These are phyloP conservation scores for Conchocele bisecta DNA, from an alignment of 2,888 invertebrate species.

Conservation along the genomic window DNA sequence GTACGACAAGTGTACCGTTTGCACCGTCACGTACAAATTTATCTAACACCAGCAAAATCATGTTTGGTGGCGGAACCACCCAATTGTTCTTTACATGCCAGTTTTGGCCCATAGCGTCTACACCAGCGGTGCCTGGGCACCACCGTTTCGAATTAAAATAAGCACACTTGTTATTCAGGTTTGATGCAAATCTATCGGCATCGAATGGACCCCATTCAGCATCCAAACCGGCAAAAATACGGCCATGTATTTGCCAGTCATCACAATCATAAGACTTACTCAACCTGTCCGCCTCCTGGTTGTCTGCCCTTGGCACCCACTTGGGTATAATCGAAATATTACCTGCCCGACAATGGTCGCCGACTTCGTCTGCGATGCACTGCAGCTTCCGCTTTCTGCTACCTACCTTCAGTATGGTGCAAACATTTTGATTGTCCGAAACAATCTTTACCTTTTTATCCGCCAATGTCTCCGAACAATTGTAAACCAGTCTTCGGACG, in stretches of 20 bases:
- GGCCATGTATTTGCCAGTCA: conserved; percentile 12
- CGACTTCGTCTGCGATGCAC: background rate
- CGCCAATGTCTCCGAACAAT: too few relatives aligned
- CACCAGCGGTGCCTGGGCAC: conserved; percentile 9
- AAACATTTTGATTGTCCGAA: conserved; percentile 37
- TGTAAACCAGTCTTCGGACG: too few relatives aligned
- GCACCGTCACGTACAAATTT: background rate
- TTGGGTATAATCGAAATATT: background rate
- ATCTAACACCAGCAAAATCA: background rate
- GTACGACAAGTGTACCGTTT: background rate
- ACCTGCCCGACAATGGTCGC: background rate
- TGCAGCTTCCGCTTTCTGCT: conserved; percentile 28
- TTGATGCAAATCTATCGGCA: conserved; percentile 17
- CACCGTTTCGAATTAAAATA: conserved; percentile 22
- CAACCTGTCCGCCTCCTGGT: conserved; percentile 14
- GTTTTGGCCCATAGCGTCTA: conserved; percentile 9
- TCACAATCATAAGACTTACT: conserved; percentile 20
- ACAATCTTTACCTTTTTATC: conserved; percentile 12
- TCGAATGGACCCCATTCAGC: conserved; percentile 9
- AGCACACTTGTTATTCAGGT: conserved; percentile 20
- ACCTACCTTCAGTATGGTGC: conserved; percentile 19
- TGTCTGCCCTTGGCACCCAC: conserved; percentile 24
- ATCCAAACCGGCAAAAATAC: conserved; percentile 7
- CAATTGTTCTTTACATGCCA: conserved; percentile 20
- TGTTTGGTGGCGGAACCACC: conserved; percentile 16